Evolutionary conservation across 92 coral and sea anemone species (phyloP), one percentile per base, ranked within the genome.

Genomic region (Porites evermanni): DNA sequence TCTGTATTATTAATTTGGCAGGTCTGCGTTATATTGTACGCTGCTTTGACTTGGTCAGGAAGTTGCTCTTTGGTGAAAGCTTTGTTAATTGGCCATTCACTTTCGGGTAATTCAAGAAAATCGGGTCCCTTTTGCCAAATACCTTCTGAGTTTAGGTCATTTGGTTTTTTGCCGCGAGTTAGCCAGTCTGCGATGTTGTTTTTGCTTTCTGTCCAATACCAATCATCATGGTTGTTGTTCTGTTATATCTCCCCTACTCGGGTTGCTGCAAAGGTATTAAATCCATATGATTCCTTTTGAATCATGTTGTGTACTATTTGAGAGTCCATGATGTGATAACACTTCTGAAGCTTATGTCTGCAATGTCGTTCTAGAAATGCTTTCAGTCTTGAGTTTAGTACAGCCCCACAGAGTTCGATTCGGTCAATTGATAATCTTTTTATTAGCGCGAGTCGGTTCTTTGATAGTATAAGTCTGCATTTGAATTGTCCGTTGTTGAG

Each of bases 171-270:
- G 32, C 32, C 3, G 32, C 32, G 32, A 26, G 32, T 26, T 26
- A 26, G 32, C 32, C 90, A 92, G 44, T 89, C 95, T 26, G 95
- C 93, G 23, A 92, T 86, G 71, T 86, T 90, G 73, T 61, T 51
- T 24, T 85, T 64, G 26, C 93, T 77, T 86, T 89, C 86, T 3
- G 53, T 75, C 95, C 93, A 93, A 60, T 79, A 80, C 94, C 92
- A 90, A 61, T 81, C 88, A 7, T 70, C 51, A 17, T 84, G 86
- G 64, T 82, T 64, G 12, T 92, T 91, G 32, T 68, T 73, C 60
- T 81, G 91, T 56, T 92, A 91, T 80, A 92, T 92, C 64, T 92
- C 93, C 18, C 91, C 95, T 6, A 93, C 68, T 18, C 94, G 79
- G 47, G 83, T 82, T 23, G 91, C 85, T 11, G 93, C 93, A 69